These are phyloP conservation scores for Terebella lapidaria DNA, from an alignment of 2,888 invertebrate genomes.

Conservation along the genomic window DNA sequence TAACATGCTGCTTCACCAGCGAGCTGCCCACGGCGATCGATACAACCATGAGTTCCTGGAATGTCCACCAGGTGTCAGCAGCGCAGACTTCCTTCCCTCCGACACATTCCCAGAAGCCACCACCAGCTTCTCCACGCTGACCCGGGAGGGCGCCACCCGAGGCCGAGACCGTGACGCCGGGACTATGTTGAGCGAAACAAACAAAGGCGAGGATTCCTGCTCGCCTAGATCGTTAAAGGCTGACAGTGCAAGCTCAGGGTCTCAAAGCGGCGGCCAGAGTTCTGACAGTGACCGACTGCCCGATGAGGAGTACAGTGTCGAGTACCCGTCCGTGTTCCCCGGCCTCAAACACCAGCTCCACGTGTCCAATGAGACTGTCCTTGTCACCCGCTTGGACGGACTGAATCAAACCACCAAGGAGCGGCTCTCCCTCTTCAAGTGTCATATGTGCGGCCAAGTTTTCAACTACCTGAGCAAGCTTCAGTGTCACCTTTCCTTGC, in stretches of 20 bases:
- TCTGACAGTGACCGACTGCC: not conserved
- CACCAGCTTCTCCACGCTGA: not conserved
- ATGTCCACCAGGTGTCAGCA: not conserved
- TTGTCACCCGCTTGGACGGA: constrained; percentile 46
- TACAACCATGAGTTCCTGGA: not conserved
- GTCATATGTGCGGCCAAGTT: constrained; percentile 47
- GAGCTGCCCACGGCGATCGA: not conserved
- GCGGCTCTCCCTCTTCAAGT: constrained; percentile 45
- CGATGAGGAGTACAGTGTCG: not conserved
- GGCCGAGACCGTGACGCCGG: not conserved
- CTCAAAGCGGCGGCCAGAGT: not conserved
- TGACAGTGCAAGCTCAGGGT: not conserved
- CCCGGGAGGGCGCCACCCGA: not conserved
- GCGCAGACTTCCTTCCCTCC: not conserved
- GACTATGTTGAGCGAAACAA: not conserved
- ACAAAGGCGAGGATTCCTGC: not conserved
- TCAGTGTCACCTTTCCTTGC: constrained; percentile 46
- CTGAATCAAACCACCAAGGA: constrained; percentile 35
- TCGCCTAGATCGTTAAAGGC: not conserved
- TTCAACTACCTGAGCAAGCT: constrained; percentile 39
- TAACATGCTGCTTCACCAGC: not conserved
- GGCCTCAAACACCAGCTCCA: constrained; percentile 25
- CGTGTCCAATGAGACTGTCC: constrained; percentile 41
- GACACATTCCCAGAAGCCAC: not conserved
- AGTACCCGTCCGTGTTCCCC: constrained; percentile 2